Base-by-base conservation (phyloP, 2,888 invertebrate species). In the Drosophila meridionalis region DNA sequence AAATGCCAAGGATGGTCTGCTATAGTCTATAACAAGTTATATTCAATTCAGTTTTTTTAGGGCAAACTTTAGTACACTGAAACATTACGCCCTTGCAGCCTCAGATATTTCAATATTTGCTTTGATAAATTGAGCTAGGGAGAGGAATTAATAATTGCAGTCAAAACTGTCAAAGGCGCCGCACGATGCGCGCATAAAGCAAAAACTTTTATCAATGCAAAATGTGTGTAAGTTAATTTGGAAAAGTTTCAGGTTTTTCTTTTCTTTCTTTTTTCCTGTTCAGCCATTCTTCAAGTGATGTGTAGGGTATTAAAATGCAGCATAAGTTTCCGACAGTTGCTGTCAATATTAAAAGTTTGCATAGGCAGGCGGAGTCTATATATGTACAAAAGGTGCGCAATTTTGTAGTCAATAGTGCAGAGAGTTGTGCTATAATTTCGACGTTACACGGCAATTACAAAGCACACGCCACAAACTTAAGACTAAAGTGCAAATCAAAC, bases 321-420 rank as follows among this genome's bases (percentile, higher is more conserved):
- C 72, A 60, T 34, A 66, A 78, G 73, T 79, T 79, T 52, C 38
- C 36, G 81, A 81, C 77, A 81, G 69, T 79, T 81, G 73, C 79
- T 81, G 79, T 79, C 79, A 79, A 77, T 81, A 76, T 64, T 62
- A 59, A 81, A 79, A 77, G 81, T 77, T 69, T 40, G n/a, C 50
- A 36, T 60, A 69, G 75, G 65, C 75, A 20, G 20, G 20, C 20
- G 20, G 20, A 20, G 20, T 20, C 20, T 20, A 20, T 20, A 20
- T 20, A 20, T 20, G 1, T 20, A 20, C 20, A 20, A 20, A 20
- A 20, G 20, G 20, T 20, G 20, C 20, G 20, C 20, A 20, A 48
- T 42, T 57, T 73, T 53, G 28, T 9, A 47, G 60, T 73, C 45
- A 62, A 68, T 76, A 57, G 56, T 67, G 52, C 58, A 47, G 32